Base-by-base conservation (phyloP, 2,113 vertebrate genomes). In the Lagopus leucura region DNA sequence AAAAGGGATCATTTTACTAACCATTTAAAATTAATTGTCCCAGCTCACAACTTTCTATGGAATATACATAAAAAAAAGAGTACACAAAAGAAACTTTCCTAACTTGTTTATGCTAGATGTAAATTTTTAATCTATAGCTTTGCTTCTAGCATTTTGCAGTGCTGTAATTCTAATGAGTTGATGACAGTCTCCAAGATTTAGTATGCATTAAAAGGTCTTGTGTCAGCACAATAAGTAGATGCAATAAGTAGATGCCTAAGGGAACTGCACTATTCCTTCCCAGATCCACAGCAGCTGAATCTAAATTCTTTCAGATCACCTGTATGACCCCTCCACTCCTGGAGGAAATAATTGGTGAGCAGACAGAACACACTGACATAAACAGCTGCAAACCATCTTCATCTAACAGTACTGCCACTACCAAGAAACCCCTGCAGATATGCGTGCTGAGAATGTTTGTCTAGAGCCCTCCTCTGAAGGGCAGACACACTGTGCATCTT, bases 21-120 rank as follows among this genome's bases (percentile, higher is more conserved):
- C 96, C 97, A 97, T 98, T 98, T 98, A 99, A 99, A 98, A 98
- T 99, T 98, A 94, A 99, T 98, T 96, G 98, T 96, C 94, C 70
- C 87, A 60, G 50, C n/a, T 97, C 86, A 93, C 91, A 91, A 84
- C 80, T 87, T 95, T 96, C 88, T 91, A 55, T 94, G 82, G 60
- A 92, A 80, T 83, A 74, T 71, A 96, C 94, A 30, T 27, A 52
- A 54, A 54, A 54, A 52, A 54, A 93, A 93, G 73, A 86, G 74
- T 58, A 19, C 61, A 95, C 81, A 89, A 94, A 90, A 84, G 92
- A 25, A 64, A 81, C 85, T 90, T 95, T 94, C 86, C 57, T 89
- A 86, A 64, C 86, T 66, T 87, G 64, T 92, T 88, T 92, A 38
- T 71, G 30, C 17, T 52, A 52, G 76, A 80, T 57, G 77, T 90